Evolutionary conservation across 1,140 invertebrate species (phyloP).

Genomic region (Eubasilissa regina): DNA sequence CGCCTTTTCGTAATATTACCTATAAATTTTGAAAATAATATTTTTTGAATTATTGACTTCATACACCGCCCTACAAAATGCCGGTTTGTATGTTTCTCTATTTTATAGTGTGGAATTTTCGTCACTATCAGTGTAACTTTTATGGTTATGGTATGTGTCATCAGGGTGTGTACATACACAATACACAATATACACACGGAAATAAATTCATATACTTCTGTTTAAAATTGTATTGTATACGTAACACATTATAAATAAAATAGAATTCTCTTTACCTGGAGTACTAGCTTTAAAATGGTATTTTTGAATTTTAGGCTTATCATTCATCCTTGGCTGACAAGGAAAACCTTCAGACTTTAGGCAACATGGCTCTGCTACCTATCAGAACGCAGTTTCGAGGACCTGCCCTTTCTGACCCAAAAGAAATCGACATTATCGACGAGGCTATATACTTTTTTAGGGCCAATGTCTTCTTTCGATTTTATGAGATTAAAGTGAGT

Average conservation of each 20-base stretch:
- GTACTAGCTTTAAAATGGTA: not conserved
- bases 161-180: constrained; percentile 31
- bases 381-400: constrained; percentile 90
- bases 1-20: no score
- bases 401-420: constrained; percentile 83
- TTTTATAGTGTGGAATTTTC: not conserved
- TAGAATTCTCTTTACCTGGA: not conserved
- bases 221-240: not conserved
- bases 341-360: constrained; percentile 77
- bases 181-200: not conserved
- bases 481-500: constrained; percentile 96
- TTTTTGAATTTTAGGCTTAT: constrained; percentile 81
- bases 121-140: not conserved
- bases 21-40: no score
- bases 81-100: constrained; percentile 24
- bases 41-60: no score
- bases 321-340: constrained; percentile 90
- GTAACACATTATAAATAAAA: no score
- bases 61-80: not conserved
- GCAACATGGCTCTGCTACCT: constrained; percentile 94
- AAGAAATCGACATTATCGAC: constrained; percentile 95
- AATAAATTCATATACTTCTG: not conserved
- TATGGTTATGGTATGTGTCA: constrained; percentile 43
- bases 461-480: constrained; percentile 99
- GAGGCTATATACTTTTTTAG: constrained; percentile 98